Evolutionary conservation across 2,888 invertebrate genomes (phyloP).

Genomic region (Notodonta dromedarius): DNA sequence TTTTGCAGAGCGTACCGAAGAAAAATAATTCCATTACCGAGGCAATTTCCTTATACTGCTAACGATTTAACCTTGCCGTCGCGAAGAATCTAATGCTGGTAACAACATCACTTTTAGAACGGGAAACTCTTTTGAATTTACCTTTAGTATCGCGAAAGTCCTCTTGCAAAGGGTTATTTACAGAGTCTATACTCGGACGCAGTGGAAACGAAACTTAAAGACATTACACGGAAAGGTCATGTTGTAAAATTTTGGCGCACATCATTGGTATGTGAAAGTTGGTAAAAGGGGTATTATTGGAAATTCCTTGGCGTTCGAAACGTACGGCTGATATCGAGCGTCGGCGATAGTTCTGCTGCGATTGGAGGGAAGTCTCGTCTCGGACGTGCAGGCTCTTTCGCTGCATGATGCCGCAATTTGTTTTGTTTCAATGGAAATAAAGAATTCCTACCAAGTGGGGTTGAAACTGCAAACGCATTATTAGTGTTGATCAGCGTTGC

Average conservation of each 20-base stretch:
- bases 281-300: conserved; percentile 69
- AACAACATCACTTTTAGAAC: conserved; percentile 60
- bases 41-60: conserved; percentile 64
- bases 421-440: conserved; percentile 43
- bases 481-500: no score
- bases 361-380: conserved; percentile 65
- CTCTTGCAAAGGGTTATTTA: conserved; percentile 46
- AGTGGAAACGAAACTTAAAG: conserved; percentile 41
- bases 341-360: conserved; percentile 69
- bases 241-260: conserved; percentile 10
- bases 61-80: conserved; percentile 52
- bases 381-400: conserved; percentile 61
- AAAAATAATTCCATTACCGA: conserved; percentile 63
- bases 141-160: conserved; percentile 69
- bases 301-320: conserved; percentile 77
- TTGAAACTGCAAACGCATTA: no score
- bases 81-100: conserved; percentile 46
- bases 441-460: conserved; percentile 8
- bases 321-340: conserved; percentile 70
- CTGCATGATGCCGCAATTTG: conserved; percentile 51
- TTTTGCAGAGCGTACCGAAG: conserved; percentile 44
- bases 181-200: conserved; percentile 17
- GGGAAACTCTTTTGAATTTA: conserved; percentile 75
- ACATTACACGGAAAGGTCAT: conserved; percentile 19
- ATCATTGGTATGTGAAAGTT: conserved; percentile 24